phyloP scores from a whole-genome alignment of 1,140 invertebrate species.

The Micrasema minimum region DNA sequence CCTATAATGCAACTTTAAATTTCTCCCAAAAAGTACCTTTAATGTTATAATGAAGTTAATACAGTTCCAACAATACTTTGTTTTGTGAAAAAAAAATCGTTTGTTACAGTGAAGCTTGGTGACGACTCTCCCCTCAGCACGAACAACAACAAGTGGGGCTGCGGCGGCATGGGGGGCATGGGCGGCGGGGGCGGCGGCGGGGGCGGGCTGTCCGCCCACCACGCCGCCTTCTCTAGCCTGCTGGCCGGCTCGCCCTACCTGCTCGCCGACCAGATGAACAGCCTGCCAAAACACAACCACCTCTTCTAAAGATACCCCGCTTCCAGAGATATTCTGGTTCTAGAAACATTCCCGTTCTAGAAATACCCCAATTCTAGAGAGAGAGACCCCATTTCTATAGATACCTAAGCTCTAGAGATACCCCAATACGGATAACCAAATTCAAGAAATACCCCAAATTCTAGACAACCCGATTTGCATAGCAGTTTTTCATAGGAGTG shows the following conservation, averaged over 20 bases:
- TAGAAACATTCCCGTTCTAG: too few relatives aligned
- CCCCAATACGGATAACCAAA: too few relatives aligned
- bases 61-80: too few relatives aligned
- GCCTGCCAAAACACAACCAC: constrained; percentile 51
- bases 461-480: too few relatives aligned
- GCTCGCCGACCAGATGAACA: constrained; percentile 48
- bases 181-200: constrained; percentile 32
- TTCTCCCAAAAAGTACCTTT: too few relatives aligned
- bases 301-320: constrained; percentile 41
- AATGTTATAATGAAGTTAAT: too few relatives aligned
- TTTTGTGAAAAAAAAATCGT: too few relatives aligned
- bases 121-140: constrained; percentile 57
- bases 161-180: constrained; percentile 40
- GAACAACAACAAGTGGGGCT: constrained; percentile 63
- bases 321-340: not conserved
- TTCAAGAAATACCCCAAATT: too few relatives aligned
- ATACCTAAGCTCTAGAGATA: too few relatives aligned
- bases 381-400: too few relatives aligned
- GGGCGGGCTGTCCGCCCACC: constrained; percentile 43
- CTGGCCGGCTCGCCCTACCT: constrained; percentile 50
- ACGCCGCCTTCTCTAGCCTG: constrained; percentile 46
- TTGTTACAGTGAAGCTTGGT: constrained; percentile 59
- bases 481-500: too few relatives aligned
- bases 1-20: not conserved
- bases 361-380: too few relatives aligned